phyloP scores from a whole-genome alignment of 2,797 vertebrate species.

The Borostomias antarcticus region DNA sequence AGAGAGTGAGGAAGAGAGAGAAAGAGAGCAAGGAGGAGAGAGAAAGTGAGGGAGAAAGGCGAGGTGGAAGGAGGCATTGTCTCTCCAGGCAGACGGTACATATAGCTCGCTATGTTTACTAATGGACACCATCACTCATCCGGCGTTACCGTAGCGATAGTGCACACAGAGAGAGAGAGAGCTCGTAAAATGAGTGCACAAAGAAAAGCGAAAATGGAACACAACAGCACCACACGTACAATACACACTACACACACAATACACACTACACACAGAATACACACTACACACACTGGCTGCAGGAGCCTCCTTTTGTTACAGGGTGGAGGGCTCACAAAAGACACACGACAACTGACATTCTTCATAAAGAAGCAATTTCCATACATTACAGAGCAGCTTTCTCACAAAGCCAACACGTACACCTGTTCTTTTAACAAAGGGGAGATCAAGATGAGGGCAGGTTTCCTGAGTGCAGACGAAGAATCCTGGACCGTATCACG shows the following conservation, averaged over 20 bases:
- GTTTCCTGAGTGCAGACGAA: too few relatives aligned
- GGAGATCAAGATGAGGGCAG: too few relatives aligned
- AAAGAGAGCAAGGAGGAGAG: constrained; percentile 28
- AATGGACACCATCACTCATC: constrained; percentile 76
- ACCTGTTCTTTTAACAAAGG: too few relatives aligned
- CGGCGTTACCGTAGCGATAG: constrained; percentile 68
- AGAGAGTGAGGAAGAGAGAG: constrained; percentile 46
- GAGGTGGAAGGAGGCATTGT: constrained; percentile 58
- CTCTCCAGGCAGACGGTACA: constrained; percentile 69
- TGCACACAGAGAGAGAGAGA: constrained; percentile 34
- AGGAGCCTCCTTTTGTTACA: constrained; percentile 44
- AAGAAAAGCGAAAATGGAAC: constrained; percentile 64
- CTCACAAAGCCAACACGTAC: too few relatives aligned
- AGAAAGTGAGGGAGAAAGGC: constrained; percentile 16
- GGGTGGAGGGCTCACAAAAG: constrained; percentile 46
- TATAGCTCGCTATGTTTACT: constrained; percentile 72
- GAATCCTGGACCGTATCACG: too few relatives aligned
- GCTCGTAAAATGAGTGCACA: constrained; percentile 66
- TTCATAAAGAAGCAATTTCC: neutral
- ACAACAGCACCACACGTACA: constrained; percentile 60
- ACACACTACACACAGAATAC: constrained; percentile 51
- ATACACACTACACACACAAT: constrained; percentile 49
- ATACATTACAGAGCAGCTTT: neutral
- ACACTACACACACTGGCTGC: constrained; percentile 50
- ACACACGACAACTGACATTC: constrained; percentile 14